Evolutionary conservation across 2,113 vertebrate species (phyloP), one percentile per base, ranked within the genome.

Genomic region (Herpailurus yagouaroundi): DNA sequence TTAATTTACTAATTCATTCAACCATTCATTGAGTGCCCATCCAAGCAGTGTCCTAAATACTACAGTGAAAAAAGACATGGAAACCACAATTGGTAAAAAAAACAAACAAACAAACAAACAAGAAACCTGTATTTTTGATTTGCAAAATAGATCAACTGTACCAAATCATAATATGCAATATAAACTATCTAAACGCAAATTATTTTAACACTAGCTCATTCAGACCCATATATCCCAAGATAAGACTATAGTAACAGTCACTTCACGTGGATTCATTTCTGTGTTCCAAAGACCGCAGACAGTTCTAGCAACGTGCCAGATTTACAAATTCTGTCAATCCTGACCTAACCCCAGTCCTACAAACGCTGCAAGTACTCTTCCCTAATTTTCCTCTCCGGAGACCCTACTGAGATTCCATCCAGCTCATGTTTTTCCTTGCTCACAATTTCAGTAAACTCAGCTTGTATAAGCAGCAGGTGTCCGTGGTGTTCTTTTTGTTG

Each of bases 1-100:
- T 68, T 90, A 77, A 95, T 64, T 94, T 52, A 41, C 5, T 81
- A 79, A 79, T 83, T 89, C 4, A 60, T 76, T 92, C 88, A 79
- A 15, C 66, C 36, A 14, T 86, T 73, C 74, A 92, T 9, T 11
- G 33, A 76, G 57, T 63, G 18, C 82, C 74, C 71, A 50, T 31
- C 60, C 12, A 25, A 60, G 21, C 64, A 71, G 7, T 60, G 68
- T 57, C 18, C n/a, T 60, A 45, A 11, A 63, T 76, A 60, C 48
- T 69, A 16, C 27, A 74, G 21, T 41, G 27, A 76, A 38, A 93
- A 94, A 66, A 52, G 27, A 92, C 91, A 89, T 45, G 38, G 31
- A 84, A 94, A 64, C 25, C 52, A 16, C 36, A 63, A 25, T 85
- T 41, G 84, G 60, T 64, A 77, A 73, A 87, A 82, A 15, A 63